Percentiles rank a stretch among this genome's conserved stretches.
phyloP scores from a whole-genome alignment of 2,888 invertebrate genomes.

The Artemia sp. region DNA sequence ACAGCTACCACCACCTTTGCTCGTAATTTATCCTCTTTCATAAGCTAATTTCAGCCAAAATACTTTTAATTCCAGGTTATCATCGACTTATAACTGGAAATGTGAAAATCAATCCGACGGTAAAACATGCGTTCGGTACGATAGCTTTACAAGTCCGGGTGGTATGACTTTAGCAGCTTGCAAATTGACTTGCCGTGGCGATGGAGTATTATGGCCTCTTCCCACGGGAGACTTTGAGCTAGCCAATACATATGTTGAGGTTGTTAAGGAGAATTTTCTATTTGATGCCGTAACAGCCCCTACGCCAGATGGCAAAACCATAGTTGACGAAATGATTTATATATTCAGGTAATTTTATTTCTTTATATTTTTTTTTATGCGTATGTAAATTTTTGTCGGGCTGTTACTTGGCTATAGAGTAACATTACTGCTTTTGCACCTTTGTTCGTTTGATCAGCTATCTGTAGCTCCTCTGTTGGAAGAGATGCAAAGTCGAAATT shows the following conservation, averaged over 20 bases:
- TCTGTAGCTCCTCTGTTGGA: no score
- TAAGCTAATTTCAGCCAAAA: no score
- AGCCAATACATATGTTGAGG: not conserved
- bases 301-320: not conserved
- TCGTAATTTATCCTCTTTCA: no score
- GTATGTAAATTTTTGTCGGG: no score
- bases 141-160: not conserved
- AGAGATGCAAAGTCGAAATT: no score
- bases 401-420: no score
- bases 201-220: not conserved
- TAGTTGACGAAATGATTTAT: not conserved
- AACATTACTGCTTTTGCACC: no score
- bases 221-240: not conserved
- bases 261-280: not conserved
- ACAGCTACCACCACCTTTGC: no score
- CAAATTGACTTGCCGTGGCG: not conserved
- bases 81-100: slow-evolving; percentile 3
- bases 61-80: not conserved
- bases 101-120: not conserved
- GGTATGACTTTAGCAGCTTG: not conserved
- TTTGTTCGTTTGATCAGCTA: no score
- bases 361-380: not conserved
- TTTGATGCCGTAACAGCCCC: not conserved
- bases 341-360: not conserved
- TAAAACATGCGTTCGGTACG: slow-evolving; percentile 5